These are phyloP conservation scores for Chelonoidis abingdonii DNA, from an alignment of 2,113 vertebrate genomes.

Conservation along the genomic window DNA sequence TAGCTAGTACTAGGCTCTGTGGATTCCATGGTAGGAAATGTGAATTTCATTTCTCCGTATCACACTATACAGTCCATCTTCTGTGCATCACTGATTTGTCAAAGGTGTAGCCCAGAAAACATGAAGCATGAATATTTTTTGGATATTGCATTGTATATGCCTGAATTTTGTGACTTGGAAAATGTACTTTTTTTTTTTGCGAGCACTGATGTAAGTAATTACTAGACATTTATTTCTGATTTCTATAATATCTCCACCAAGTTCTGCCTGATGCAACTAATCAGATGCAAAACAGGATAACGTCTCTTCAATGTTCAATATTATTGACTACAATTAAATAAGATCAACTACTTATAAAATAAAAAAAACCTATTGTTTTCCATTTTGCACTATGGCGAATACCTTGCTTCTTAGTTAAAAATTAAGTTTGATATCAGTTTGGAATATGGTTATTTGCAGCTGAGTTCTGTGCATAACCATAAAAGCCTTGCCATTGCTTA, in stretches of 20 bases:
- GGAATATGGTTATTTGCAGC: not conserved
- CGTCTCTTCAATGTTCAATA: not conserved
- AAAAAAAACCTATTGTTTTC: not conserved
- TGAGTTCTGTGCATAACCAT: not conserved
- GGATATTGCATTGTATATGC: conserved; percentile 32
- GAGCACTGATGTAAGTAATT: not conserved
- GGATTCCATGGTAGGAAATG: conserved; percentile 60
- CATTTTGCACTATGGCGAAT: not conserved
- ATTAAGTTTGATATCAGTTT: not conserved
- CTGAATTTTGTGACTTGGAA: conserved; percentile 14
- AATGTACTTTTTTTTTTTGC: conserved; percentile 15
- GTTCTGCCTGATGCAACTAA: not conserved
- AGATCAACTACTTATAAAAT: not conserved
- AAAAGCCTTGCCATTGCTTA: not conserved
- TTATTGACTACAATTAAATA: not conserved
- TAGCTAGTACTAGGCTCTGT: conserved; percentile 49
- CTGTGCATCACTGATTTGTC: conserved; percentile 52
- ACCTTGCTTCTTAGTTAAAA: not conserved
- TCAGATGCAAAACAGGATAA: not conserved
- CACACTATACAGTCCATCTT: conserved; percentile 64
- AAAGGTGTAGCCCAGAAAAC: conserved; percentile 51
- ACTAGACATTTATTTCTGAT: not conserved
- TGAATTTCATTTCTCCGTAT: conserved; percentile 74
- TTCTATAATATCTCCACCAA: not conserved
- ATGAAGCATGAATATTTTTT: conserved; percentile 64